These are phyloP conservation scores for Phataginus tricuspis DNA, from an alignment of 2,797 vertebrate genomes.

Conservation along the genomic window DNA sequence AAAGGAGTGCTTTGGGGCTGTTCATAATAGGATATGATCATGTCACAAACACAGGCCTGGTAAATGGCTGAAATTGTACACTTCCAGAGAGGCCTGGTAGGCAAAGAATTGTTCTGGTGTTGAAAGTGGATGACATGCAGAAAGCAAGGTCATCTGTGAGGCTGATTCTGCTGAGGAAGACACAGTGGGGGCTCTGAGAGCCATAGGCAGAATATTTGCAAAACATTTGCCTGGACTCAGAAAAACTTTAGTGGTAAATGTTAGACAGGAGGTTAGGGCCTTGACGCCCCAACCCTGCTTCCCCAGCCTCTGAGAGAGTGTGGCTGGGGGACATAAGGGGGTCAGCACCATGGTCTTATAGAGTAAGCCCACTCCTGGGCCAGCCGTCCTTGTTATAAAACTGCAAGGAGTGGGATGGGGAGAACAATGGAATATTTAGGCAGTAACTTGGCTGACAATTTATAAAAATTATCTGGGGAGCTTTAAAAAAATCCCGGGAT, in stretches of 20 bases:
- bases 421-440: neutral
- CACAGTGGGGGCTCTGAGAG: neutral
- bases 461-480: constrained; percentile 20
- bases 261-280: neutral
- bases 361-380: neutral
- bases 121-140: neutral
- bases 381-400: neutral
- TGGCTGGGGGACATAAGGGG: neutral
- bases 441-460: neutral
- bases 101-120: neutral
- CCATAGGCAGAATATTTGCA: neutral
- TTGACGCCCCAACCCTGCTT: neutral
- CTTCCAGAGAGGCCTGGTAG: neutral
- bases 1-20: neutral
- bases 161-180: neutral
- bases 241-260: neutral
- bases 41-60: neutral
- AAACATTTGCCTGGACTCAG: neutral
- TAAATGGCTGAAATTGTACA: neutral
- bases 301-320: neutral
- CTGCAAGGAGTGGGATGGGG: neutral
- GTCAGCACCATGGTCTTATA: neutral
- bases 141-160: neutral
- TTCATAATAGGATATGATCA: neutral
- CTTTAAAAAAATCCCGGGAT: constrained; percentile 31